Conservation (phyloP, 2,888 invertebrate species). For the Bugulina stolonifera region DNA sequence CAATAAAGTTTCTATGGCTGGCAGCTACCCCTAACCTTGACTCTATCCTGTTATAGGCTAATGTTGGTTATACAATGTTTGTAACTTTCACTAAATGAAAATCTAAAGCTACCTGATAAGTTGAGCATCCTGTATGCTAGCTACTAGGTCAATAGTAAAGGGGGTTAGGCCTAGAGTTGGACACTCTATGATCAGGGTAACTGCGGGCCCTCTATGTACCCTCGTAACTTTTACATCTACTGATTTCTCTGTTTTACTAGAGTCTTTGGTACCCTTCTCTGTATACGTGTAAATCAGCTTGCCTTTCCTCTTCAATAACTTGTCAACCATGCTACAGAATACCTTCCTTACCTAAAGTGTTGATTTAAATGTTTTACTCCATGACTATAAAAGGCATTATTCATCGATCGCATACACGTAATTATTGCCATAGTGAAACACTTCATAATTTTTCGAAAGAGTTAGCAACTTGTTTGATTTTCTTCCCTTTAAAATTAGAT, state of each 20-base stretch:
- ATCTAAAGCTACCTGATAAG: neutral
- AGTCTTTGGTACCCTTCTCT: neutral
- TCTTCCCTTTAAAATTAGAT: too few species aligned
- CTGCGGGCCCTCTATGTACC: neutral
- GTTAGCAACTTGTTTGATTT: too few species aligned
- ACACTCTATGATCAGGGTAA: neutral
- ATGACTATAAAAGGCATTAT: too few species aligned
- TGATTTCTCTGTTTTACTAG: neutral
- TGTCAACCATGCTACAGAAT: constrained; percentile 1
- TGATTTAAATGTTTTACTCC: too few species aligned
- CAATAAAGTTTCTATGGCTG: too few species aligned
- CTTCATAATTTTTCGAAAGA: too few species aligned
- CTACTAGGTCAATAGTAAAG: neutral
- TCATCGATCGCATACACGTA: too few species aligned
- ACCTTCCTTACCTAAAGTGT: constrained; percentile 10
- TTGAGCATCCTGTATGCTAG: neutral
- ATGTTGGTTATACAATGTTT: too few species aligned
- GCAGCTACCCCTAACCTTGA: too few species aligned
- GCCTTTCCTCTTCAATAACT: neutral
- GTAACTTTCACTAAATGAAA: too few species aligned
- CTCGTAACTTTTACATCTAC: neutral
- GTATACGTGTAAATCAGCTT: neutral
- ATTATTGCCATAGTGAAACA: too few species aligned
- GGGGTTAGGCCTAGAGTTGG: neutral
- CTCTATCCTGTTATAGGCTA: too few species aligned